Evolutionary conservation across 2,797 vertebrate genomes (phyloP).

Genomic region (Argya squamiceps): DNA sequence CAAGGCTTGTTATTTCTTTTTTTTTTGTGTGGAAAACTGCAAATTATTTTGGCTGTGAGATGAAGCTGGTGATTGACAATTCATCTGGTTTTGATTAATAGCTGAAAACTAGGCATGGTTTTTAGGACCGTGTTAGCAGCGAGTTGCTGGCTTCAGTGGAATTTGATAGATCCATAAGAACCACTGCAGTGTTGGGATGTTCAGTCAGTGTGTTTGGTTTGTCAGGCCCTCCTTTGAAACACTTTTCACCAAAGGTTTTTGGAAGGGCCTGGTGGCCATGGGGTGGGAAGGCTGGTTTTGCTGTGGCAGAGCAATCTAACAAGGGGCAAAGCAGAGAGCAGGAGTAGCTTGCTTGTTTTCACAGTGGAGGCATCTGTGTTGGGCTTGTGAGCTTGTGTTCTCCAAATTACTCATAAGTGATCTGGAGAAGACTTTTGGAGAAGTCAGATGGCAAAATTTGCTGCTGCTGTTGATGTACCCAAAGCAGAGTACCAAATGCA

Average conservation of each 20-base stretch:
- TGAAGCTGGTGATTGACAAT: background rate
- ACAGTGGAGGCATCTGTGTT: background rate
- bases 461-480: background rate
- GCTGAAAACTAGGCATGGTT: background rate
- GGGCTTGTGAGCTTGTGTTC: background rate
- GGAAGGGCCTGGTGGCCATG: rapidly evolving
- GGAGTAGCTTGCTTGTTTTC: background rate
- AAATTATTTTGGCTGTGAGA: slow-evolving; percentile 16
- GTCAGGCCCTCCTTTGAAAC: background rate
- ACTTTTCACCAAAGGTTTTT: background rate
- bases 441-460: background rate
- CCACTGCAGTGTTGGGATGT: background rate
- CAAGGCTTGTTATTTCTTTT: background rate
- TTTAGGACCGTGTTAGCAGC: background rate
- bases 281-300: background rate
- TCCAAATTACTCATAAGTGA: background rate
- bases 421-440: background rate
- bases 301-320: background rate
- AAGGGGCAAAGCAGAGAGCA: background rate
- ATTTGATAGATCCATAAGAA: background rate
- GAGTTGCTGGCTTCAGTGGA: background rate
- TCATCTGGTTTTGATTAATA: slow-evolving; percentile 1
- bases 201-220: background rate
- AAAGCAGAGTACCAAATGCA: background rate
- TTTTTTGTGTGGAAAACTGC: background rate